phyloP scores from a whole-genome alignment of 2,888 invertebrate genomes.

The Agriopis aurantiaria region DNA sequence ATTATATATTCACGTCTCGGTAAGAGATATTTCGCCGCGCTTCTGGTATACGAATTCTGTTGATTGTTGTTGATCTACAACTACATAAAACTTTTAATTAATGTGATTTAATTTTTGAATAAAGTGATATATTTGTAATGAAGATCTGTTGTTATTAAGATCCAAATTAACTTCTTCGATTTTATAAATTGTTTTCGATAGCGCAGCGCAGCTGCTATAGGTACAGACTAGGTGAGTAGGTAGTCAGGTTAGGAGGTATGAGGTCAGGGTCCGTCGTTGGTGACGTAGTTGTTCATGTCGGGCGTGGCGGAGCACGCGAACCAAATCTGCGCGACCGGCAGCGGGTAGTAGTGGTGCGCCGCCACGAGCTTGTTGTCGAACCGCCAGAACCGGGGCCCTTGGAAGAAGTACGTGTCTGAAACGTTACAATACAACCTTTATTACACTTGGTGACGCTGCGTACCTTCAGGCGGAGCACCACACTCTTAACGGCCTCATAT shows the following conservation, averaged over 20 bases:
- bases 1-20: background rate
- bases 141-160: conserved; percentile 38
- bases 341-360: conserved; percentile 88
- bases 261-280: conserved; percentile 70
- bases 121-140: conserved; percentile 80
- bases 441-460: background rate
- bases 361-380: conserved; percentile 89
- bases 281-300: conserved; percentile 73
- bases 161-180: background rate
- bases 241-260: background rate
- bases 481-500: no score
- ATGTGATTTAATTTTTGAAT: conserved; percentile 66
- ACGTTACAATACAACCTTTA: conserved; percentile 37
- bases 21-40: conserved; percentile 25
- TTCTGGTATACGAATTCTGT: conserved; percentile 9
- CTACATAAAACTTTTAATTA: conserved; percentile 45
- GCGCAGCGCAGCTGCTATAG: no score
- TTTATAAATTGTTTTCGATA: no score
- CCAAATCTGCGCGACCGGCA: conserved; percentile 89
- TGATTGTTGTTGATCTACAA: conserved; percentile 26
- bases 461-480: no score
- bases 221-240: no score
- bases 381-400: conserved; percentile 90
- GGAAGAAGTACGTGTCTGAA: conserved; percentile 93
- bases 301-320: conserved; percentile 86